Evolutionary conservation across 1,140 invertebrate genomes (phyloP).

Genomic region (Anoplolepis gracilipes): DNA sequence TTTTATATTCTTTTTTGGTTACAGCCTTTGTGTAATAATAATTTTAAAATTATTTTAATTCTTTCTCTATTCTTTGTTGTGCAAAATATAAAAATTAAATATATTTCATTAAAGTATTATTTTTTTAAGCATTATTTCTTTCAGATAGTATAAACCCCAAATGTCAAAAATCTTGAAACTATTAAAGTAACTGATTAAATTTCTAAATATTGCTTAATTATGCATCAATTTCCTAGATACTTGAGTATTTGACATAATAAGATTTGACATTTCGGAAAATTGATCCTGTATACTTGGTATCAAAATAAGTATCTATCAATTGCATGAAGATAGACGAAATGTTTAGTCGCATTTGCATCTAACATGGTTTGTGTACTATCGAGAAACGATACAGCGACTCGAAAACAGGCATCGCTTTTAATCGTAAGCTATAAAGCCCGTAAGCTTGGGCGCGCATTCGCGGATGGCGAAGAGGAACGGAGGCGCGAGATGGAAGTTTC

Average conservation of each 20-base stretch:
- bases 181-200: neutral
- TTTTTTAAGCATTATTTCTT: too few species aligned
- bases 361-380: neutral
- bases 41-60: slow-evolving; percentile 14
- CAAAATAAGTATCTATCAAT: neutral
- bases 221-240: neutral
- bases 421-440: slow-evolving; percentile 44
- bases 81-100: neutral
- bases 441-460: slow-evolving; percentile 30
- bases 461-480: neutral
- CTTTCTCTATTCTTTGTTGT: neutral
- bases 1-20: too few species aligned
- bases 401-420: slow-evolving; percentile 32
- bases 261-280: neutral
- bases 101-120: neutral
- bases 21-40: too few species aligned
- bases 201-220: neutral
- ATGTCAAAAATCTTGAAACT: neutral
- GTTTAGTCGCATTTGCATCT: neutral
- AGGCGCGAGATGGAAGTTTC: slow-evolving; percentile 22
- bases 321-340: neutral
- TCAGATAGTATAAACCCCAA: too few species aligned
- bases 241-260: neutral
- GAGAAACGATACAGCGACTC: neutral
- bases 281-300: neutral